Base-by-base conservation (phyloP, 2,888 invertebrate species). In the Drosophila borborema region DNA sequence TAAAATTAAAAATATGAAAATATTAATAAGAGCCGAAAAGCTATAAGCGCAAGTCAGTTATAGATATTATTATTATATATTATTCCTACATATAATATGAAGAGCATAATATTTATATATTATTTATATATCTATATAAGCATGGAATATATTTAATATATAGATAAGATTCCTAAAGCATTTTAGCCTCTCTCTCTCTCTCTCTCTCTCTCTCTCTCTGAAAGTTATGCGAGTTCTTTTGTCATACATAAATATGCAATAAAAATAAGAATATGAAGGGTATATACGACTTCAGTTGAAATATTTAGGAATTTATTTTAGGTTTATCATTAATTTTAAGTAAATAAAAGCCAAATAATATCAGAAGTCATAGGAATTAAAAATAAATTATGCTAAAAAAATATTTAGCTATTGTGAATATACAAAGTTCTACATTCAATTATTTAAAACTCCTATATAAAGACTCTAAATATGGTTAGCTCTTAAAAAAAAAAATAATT, bases 241-340 rank as follows among this genome's bases (percentile, higher is more conserved):
- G 36, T 38, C 14, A 53, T 9, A 8, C 14, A 2, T 8, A 61
- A 18, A 46, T 63, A 71, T 76, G 49, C 77, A 49, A 45, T 23
- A 14, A 2, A 7, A 8, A 7, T 0, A 8, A 28, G 16, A 28
- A 4, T 10, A 18, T n/a, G 9, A 1, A 43, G 9, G 7, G 18
- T 0, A 0, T 12, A 12, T 2, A 48, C 16, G 12, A 34, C 51
- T 8, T 23, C 10, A n/a, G 10, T 49, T 31, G n/a, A 1, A n/a
- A 3, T 31, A 10, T 2, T 4, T n/a, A 1, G 2, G 14, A 14
- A 12, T 2, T 45, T 20, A 0, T 18, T 12, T 45, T 20, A 20
- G 12, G 6, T 6, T 45, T 20, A 12, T 12, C 23, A 14, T 0
- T 14, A 46, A 46, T 14, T 23, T 23, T 7, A 23, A 0, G 2